phyloP scores from a whole-genome alignment of 2,113 vertebrate genomes.

The Poeciliopsis retropinna region DNA sequence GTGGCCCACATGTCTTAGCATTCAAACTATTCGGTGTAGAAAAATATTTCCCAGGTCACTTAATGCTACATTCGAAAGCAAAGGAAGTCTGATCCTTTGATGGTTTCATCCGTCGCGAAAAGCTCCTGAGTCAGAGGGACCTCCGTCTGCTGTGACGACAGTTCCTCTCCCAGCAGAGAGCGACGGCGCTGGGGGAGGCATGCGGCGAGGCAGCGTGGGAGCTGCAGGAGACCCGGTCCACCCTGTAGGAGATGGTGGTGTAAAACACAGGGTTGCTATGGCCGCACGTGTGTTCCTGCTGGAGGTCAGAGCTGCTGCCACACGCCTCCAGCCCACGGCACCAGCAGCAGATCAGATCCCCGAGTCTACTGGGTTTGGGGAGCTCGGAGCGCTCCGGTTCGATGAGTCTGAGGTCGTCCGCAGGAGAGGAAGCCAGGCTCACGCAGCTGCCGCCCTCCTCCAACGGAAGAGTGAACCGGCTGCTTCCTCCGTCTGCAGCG shows the following conservation, averaged over 20 bases:
- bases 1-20: background rate
- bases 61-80: conserved; percentile 14
- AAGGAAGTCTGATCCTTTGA: background rate
- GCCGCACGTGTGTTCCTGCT: conserved; percentile 69
- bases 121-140: conserved; percentile 76
- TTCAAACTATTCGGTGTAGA: conserved; percentile 4
- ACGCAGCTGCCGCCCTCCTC: conserved; percentile 80
- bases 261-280: conserved; percentile 85
- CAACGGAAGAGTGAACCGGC: conserved; percentile 71
- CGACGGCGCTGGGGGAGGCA: conserved; percentile 74
- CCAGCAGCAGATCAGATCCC: conserved; percentile 75
- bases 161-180: conserved; percentile 59
- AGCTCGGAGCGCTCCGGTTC: conserved; percentile 21
- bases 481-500: conserved; percentile 49
- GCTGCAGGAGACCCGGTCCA: conserved; percentile 78
- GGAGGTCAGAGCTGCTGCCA: conserved; percentile 55
- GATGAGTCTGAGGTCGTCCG: conserved; percentile 60
- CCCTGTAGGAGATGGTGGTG: conserved; percentile 83
- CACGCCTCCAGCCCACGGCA: conserved; percentile 72
- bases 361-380: conserved; percentile 39
- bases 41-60: conserved; percentile 24
- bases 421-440: conserved; percentile 80
- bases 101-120: conserved; percentile 2
- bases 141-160: conserved; percentile 73
- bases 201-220: conserved; percentile 76